phyloP scores from a whole-genome alignment of 2,888 invertebrate species.

The Metalampra italica region DNA sequence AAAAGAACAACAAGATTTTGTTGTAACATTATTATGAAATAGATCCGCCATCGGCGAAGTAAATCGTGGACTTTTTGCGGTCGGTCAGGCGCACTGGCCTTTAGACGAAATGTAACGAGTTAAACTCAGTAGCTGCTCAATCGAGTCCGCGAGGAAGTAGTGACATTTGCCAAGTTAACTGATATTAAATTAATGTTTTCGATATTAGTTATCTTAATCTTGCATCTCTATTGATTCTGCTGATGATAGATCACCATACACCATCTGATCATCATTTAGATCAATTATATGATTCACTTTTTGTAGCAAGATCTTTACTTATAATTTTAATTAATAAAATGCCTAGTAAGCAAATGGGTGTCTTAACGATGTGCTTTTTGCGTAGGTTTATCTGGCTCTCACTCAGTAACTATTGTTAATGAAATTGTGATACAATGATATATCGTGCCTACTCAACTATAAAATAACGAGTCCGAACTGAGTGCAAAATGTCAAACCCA shows the following conservation, averaged over 20 bases:
- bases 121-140: neutral
- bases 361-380: too few species aligned
- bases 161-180: conserved; percentile 1
- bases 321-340: too few species aligned
- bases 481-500: conserved; percentile 7
- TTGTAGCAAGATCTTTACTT: too few species aligned
- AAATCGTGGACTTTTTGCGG: conserved; percentile 28
- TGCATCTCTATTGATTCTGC: neutral
- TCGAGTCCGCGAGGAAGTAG: neutral
- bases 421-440: neutral
- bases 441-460: neutral
- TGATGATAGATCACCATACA: too few species aligned
- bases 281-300: too few species aligned
- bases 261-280: neutral
- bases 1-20: conserved; percentile 15
- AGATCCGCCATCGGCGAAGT: conserved; percentile 19
- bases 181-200: neutral
- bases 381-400: neutral
- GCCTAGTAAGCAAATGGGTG: neutral
- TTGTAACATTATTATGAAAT: conserved; percentile 29
- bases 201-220: neutral
- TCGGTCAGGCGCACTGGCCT: conserved; percentile 18
- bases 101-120: conserved; percentile 22
- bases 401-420: conserved; percentile 3
- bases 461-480: neutral